Evolutionary conservation across 2,113 vertebrate species (phyloP), one percentile per base, ranked within the genome.

Genomic region (Calidris pygmaea): DNA sequence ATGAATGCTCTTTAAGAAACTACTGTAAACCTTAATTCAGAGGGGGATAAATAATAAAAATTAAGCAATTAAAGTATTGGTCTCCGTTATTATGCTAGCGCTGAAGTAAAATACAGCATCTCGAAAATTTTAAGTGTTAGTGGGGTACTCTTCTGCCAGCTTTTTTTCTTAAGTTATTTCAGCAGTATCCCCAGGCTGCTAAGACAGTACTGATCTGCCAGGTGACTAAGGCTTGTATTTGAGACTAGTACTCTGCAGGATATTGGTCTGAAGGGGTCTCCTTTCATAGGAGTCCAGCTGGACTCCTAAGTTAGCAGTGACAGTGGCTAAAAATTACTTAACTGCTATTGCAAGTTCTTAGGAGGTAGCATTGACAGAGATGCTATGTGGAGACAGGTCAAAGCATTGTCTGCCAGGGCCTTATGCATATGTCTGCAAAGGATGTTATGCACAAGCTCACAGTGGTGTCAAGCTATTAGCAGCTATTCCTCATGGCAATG

Each of bases 1-100:
- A 96, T 94, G 89, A 97, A 92, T 92, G 66, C 95, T 98, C 94
- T 97, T 81, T 75, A 83, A 93, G 84, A 97, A 98, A 96, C 94
- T 95, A 98, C 97, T 98, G 98, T 98, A 98, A 96, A 97, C 97
- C 95, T 96, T 93, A 97, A 94, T 94, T 84, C 93, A 97, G 47
- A 91, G 3, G 86, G 79, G 32, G 12, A 39, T 79, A 89, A 96
- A 81, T 68, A 97, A 97, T 97, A 79, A 77, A 95, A 67, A 89
- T 59, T 6, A 90, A 92, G 76, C 83, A 90, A 8, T 74, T 87
- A 8, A 82, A 80, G 12, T 60, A 15, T 78, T 75, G 34, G 68
- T 89, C 39, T 94, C 4, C 0, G 4, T 93, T 95, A 85, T 87
- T 95, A 35, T 16, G 7, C 52, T 76, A 41, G 14, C 24, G 41